phyloP scores from a whole-genome alignment of 2,888 invertebrate genomes.

The Eristalis arbustorum region DNA sequence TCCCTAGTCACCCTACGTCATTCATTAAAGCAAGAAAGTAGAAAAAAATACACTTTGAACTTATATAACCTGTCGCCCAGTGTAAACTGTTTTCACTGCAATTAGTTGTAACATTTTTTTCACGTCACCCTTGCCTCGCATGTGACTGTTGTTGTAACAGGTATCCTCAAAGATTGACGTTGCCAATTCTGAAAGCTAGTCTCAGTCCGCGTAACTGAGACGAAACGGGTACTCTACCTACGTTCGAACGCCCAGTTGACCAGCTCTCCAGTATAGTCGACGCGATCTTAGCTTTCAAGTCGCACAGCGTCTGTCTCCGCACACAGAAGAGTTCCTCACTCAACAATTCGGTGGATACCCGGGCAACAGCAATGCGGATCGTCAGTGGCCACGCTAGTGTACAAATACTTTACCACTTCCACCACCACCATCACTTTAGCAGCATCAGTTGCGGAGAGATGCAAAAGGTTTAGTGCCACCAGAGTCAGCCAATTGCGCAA shows the following conservation, averaged over 20 bases:
- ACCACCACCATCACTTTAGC: constrained; percentile 29
- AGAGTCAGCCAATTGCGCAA: constrained; percentile 57
- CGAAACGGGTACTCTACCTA: background rate
- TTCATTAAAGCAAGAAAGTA: background rate
- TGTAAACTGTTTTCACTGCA: background rate
- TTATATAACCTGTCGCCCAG: background rate
- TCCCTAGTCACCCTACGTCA: background rate
- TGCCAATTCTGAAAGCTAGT: background rate
- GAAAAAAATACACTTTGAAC: background rate
- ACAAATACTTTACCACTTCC: constrained; percentile 32
- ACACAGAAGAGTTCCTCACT: background rate
- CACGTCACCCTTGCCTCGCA: background rate
- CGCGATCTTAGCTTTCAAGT: background rate
- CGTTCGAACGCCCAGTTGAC: background rate
- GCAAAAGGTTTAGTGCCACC: constrained; percentile 43
- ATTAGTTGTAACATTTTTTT: background rate
- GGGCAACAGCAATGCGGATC: constrained; percentile 1
- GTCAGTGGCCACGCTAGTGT: constrained; percentile 6
- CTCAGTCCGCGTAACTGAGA: background rate
- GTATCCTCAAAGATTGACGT: background rate
- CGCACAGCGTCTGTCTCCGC: background rate
- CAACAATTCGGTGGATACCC: background rate
- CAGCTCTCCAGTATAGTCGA: background rate
- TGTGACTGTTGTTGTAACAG: background rate
- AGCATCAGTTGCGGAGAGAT: constrained; percentile 42